phyloP scores from a whole-genome alignment of 92 coral and sea anemone genomes.

The Epizoanthus rinbou region DNA sequence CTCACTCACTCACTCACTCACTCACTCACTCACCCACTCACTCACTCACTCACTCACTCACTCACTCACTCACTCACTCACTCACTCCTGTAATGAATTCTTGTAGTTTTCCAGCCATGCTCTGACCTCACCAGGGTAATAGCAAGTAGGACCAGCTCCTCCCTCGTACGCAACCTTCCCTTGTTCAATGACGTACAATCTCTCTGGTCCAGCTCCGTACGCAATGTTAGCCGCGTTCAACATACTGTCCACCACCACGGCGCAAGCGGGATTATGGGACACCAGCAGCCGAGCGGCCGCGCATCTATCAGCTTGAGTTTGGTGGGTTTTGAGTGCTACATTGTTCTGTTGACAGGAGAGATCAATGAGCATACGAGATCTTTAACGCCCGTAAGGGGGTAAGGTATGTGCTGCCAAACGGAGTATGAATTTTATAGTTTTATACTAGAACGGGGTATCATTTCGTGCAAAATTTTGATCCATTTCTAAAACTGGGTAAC shows the following conservation, averaged over 20 bases:
- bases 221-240: constrained; percentile 73
- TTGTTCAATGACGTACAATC: constrained; percentile 71
- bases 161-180: constrained; percentile 78
- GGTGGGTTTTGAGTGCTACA: constrained; percentile 69
- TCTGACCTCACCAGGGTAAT: constrained; percentile 67
- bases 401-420: too few relatives aligned
- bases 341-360: constrained; percentile 60
- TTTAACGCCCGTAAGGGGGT: too few relatives aligned
- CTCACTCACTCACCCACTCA: too few relatives aligned
- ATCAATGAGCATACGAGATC: neutral
- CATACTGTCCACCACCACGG: constrained; percentile 81
- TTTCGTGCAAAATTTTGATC: too few relatives aligned
- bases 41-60: too few relatives aligned
- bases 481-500: too few relatives aligned
- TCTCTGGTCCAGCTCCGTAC: constrained; percentile 86
- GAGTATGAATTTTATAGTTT: too few relatives aligned
- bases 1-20: too few relatives aligned
- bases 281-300: constrained; percentile 78
- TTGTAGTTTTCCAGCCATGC: constrained; percentile 70
- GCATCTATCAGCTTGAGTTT: constrained; percentile 72
- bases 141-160: constrained; percentile 81
- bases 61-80: too few relatives aligned
- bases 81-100: constrained; percentile 1
- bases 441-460: too few relatives aligned
- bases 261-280: constrained; percentile 73